Evolutionary conservation across 2,113 vertebrate species (phyloP).

Genomic region (Haliaeetus leucogaster): DNA sequence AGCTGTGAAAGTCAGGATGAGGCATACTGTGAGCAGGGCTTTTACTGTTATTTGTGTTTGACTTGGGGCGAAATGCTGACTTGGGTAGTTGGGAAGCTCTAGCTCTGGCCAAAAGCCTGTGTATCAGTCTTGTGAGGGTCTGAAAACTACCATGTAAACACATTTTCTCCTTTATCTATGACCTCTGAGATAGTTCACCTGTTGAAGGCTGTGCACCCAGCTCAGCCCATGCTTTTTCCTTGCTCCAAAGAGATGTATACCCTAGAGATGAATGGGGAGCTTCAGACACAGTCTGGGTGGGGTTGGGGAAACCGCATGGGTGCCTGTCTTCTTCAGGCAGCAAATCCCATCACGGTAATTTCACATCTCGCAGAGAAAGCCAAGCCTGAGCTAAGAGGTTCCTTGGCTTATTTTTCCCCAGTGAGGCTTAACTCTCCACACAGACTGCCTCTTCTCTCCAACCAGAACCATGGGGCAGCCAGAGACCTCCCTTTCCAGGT

Average conservation of each 20-base stretch:
- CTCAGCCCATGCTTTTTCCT: neutral
- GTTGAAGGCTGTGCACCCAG: neutral
- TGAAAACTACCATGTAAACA: neutral
- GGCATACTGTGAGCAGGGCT: neutral
- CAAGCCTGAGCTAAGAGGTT: neutral
- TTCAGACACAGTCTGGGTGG: neutral
- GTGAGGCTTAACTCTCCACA: neutral
- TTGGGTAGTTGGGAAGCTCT: neutral
- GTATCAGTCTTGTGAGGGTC: too few relatives aligned
- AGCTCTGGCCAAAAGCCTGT: neutral
- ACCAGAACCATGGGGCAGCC: neutral
- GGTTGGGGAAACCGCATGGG: neutral
- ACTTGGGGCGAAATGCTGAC: neutral
- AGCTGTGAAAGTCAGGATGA: neutral
- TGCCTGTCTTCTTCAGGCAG: neutral
- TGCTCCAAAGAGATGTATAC: neutral
- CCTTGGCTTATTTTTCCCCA: neutral
- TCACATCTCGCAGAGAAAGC: neutral
- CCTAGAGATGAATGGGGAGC: neutral
- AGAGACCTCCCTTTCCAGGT: neutral
- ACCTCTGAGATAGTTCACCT: neutral
- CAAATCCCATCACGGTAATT: neutral
- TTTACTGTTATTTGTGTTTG: neutral
- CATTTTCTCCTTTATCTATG: neutral
- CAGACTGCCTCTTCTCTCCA: neutral